These are phyloP conservation scores for Thumatha senex DNA, from an alignment of 2,888 invertebrate species.

Conservation along the genomic window DNA sequence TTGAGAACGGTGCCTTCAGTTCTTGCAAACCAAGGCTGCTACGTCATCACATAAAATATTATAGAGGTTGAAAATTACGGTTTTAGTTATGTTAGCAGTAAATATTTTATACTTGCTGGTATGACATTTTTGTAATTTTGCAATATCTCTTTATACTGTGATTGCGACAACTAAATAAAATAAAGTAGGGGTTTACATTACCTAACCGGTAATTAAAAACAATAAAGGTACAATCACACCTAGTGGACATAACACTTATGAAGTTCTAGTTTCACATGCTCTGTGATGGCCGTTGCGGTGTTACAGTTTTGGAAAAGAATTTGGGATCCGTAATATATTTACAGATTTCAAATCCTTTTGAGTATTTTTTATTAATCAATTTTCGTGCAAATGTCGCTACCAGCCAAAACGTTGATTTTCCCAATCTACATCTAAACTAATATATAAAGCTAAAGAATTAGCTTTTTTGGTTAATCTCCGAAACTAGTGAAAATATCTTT, in stretches of 20 bases:
- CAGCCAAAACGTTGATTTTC: no score
- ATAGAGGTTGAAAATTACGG: neutral
- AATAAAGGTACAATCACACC: neutral
- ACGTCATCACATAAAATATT: neutral
- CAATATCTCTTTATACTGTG: neutral
- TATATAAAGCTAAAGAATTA: no score
- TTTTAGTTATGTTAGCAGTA: neutral
- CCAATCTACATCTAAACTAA: no score
- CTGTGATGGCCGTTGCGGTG: conserved; percentile 5
- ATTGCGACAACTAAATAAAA: no score
- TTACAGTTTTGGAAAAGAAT: conserved; percentile 15
- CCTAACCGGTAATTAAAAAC: conserved; percentile 1
- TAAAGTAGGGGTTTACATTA: no score
- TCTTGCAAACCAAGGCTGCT: neutral
- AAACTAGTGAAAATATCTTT: no score
- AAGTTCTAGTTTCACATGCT: conserved; percentile 15
- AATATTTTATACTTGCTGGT: no score
- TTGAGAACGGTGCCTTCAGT: neutral
- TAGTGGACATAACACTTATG: conserved; percentile 5
- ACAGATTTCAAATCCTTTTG: neutral
- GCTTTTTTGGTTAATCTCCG: no score
- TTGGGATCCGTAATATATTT: conserved; percentile 5
- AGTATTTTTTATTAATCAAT: neutral
- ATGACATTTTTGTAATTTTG: no score
- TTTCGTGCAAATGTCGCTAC: no score